Evolutionary conservation across 2,888 invertebrate genomes (phyloP).

Genomic region (Cantharis rustica): DNA sequence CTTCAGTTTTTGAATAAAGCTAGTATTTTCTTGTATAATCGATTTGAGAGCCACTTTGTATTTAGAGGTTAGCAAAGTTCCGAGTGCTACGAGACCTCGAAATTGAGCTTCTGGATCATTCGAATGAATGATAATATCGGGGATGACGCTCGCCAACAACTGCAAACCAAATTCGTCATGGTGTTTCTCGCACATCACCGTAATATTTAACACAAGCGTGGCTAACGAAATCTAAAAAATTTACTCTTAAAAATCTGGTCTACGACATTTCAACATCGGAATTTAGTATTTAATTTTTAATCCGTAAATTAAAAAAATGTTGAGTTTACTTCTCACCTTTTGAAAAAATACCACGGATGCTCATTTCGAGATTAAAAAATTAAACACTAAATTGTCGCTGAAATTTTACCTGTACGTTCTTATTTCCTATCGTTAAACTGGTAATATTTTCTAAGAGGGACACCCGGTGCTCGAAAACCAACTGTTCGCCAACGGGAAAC

Average conservation of each 20-base stretch:
- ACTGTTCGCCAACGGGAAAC: constrained; percentile 68
- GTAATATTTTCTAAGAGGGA: constrained; percentile 61
- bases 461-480: constrained; percentile 64
- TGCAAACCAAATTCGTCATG: constrained; percentile 58
- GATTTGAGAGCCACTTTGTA: constrained; percentile 57
- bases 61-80: constrained; percentile 66
- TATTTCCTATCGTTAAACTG: constrained; percentile 61
- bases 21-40: constrained; percentile 48
- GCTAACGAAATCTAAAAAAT: constrained; percentile 70
- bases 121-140: constrained; percentile 61
- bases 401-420: constrained; percentile 65
- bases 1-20: constrained; percentile 48
- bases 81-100: constrained; percentile 76
- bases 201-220: constrained; percentile 74
- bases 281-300: too few relatives aligned
- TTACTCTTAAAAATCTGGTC: too few relatives aligned
- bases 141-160: constrained; percentile 61
- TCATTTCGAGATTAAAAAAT: too few relatives aligned
- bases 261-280: too few relatives aligned
- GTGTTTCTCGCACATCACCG: constrained; percentile 65
- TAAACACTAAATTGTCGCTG: background rate
- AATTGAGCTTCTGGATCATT: constrained; percentile 76
- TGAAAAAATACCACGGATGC: too few relatives aligned
- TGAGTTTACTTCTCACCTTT: too few relatives aligned
- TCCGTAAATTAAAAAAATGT: too few relatives aligned